Base-by-base conservation (phyloP, 2,113 vertebrate genomes). In the Chunga burmeisteri region DNA sequence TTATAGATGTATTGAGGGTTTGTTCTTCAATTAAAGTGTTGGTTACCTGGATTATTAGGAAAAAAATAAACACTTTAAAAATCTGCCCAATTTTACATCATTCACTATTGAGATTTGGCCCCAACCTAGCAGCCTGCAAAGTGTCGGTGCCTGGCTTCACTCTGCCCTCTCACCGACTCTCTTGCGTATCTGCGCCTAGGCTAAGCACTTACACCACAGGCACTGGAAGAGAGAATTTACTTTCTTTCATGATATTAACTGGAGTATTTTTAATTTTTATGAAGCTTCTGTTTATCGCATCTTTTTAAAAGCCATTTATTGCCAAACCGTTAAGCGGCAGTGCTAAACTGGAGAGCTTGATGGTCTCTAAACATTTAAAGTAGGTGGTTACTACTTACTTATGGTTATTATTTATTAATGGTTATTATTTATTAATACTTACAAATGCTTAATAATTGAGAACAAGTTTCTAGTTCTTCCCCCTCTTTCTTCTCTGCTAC, bases 151-250 rank as follows among this genome's bases (percentile, higher is more conserved):
- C 27, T 16, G 40, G 19, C 34, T 44, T 47, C 10, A 0, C 56
- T 34, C 22, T 14, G 22, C 29, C 19, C 46, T 67, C 30, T 38
- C 52, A 36, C 13, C n/a, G n/a, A 6, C 23, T 25, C 3, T 36
- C 16, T 2, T 7, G 7, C 23, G 3, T 20, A 1, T 6, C 36
- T 46, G 47, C 52, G 14, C 21, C 52, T 1, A 2, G n/a, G 20
- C 56, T 18, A 12, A 49, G 53, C 25, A 5, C 62, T 26, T 25
- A 4, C 3, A 13, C 27, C 16, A 8, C 27, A 66, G 63, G 13
- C 30, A n/a, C 29, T 18, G 14, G 44, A 52, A 61, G 11, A 70
- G 58, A 23, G 26, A 56, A 29, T 42, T 44, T 17, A 9, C 32
- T 56, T 82, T 36, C 36, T 82, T 61, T 17, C 11, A 1, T 29